phyloP scores from a whole-genome alignment of 2,797 vertebrate genomes.

The Vireo griseus region DNA sequence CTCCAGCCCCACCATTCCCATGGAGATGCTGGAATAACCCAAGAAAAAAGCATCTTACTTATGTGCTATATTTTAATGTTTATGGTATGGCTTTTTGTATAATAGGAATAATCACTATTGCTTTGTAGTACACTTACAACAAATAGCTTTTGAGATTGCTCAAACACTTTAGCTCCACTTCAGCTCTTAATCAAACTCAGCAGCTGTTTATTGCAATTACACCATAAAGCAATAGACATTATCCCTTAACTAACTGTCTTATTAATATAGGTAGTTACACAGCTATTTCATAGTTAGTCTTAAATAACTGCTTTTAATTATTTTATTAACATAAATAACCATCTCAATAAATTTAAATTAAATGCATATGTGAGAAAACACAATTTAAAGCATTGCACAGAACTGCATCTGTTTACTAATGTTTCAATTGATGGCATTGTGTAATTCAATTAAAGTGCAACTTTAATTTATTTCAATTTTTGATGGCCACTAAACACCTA shows the following conservation, averaged over 20 bases:
- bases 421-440: slow-evolving; percentile 54
- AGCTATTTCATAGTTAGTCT: slow-evolving; percentile 70
- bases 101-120: slow-evolving; percentile 52
- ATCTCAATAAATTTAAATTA: slow-evolving; percentile 72
- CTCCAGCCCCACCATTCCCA: background rate
- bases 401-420: slow-evolving; percentile 65
- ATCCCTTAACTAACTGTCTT: slow-evolving; percentile 73
- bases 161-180: slow-evolving; percentile 67
- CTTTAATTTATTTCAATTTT: slow-evolving; percentile 37
- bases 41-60: background rate
- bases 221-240: slow-evolving; percentile 71
- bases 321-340: slow-evolving; percentile 75
- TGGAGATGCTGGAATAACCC: background rate
- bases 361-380: slow-evolving; percentile 53
- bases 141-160: slow-evolving; percentile 65
- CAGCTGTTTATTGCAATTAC: slow-evolving; percentile 75
- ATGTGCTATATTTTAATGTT: slow-evolving; percentile 18
- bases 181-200: slow-evolving; percentile 74
- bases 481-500: background rate
- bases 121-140: slow-evolving; percentile 58
- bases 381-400: slow-evolving; percentile 61
- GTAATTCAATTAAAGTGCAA: slow-evolving; percentile 43
- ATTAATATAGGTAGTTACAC: slow-evolving; percentile 75
- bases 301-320: slow-evolving; percentile 75
- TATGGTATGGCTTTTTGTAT: slow-evolving; percentile 20